phyloP scores from a whole-genome alignment of 2,797 vertebrate genomes.

The Lerista edwardsae region DNA sequence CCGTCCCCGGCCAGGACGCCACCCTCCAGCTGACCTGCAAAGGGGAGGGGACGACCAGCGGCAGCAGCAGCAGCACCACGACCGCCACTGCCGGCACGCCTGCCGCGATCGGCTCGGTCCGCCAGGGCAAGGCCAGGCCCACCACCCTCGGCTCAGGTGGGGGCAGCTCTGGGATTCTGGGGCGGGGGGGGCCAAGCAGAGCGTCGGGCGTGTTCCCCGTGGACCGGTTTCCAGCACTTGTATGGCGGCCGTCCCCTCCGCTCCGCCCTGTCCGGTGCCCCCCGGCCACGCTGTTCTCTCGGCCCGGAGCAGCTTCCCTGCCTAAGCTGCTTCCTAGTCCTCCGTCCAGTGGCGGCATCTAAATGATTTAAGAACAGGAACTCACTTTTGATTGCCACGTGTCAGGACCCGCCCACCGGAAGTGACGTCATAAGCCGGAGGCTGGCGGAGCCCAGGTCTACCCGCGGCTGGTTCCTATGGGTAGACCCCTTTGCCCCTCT shows the following conservation, averaged over 20 bases:
- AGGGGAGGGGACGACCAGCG: constrained; percentile 87
- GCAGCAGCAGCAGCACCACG: constrained; percentile 72
- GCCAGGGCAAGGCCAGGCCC: constrained; percentile 82
- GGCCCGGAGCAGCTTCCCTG: background rate
- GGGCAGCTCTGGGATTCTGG: background rate
- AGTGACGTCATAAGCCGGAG: no score
- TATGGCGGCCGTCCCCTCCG: background rate
- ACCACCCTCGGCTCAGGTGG: constrained; percentile 88
- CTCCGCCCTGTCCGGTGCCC: no score
- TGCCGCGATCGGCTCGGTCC: constrained; percentile 79
- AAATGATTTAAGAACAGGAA: no score
- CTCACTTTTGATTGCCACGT: no score
- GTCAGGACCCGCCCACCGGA: no score
- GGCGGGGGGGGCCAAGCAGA: no score
- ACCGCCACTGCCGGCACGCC: constrained; percentile 62
- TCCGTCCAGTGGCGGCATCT: no score
- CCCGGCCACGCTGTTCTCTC: background rate
- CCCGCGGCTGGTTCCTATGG: no score
- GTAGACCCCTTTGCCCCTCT: no score
- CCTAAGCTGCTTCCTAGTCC: background rate
- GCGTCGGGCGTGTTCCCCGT: no score
- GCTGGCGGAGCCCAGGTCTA: no score
- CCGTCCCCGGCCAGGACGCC: constrained; percentile 86
- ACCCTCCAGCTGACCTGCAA: constrained; percentile 95
- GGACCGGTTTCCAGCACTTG: background rate